These are phyloP conservation scores for Torymus aiolomorphi DNA, from an alignment of 2,888 invertebrate genomes.

Conservation along the genomic window DNA sequence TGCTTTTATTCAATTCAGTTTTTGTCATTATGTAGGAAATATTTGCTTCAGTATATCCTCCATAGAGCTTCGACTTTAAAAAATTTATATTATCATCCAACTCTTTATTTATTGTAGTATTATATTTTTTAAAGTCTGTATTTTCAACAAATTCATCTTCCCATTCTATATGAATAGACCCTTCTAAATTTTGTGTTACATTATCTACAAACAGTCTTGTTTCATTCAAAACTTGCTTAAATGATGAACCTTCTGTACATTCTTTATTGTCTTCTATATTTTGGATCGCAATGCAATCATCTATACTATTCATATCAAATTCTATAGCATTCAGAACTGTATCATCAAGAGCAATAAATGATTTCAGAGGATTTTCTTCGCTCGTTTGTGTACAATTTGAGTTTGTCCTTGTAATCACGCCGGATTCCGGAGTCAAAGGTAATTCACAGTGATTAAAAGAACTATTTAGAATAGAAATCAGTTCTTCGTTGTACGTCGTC, in stretches of 20 bases:
- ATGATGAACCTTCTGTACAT: background rate
- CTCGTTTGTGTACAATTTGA: background rate
- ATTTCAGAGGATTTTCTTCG: constrained; percentile 12
- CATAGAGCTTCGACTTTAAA: constrained; percentile 49
- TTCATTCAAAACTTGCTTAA: constrained; percentile 26
- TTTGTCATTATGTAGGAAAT: constrained; percentile 20
- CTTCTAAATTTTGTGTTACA: background rate
- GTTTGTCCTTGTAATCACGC: background rate
- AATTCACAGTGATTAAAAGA: background rate
- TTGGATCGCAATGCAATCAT: constrained; percentile 2
- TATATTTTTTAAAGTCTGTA: constrained; percentile 14
- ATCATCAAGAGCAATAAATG: constrained; percentile 40
- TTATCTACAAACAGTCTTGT: constrained; percentile 33
- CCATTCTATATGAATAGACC: background rate
- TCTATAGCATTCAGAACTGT: constrained; percentile 44
- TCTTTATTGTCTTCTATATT: background rate
- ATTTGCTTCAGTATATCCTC: background rate
- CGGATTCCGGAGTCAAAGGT: constrained; percentile 28
- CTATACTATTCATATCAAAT: constrained; percentile 4
- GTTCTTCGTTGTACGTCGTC: constrained; percentile 16
- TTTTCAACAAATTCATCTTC: constrained; percentile 1
- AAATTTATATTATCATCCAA: constrained; percentile 48
- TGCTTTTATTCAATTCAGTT: constrained; percentile 1
- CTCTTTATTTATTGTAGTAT: constrained; percentile 25
- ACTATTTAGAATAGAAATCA: background rate